phyloP scores from a whole-genome alignment of 2,113 vertebrate species.

The Nycticorax nycticorax region DNA sequence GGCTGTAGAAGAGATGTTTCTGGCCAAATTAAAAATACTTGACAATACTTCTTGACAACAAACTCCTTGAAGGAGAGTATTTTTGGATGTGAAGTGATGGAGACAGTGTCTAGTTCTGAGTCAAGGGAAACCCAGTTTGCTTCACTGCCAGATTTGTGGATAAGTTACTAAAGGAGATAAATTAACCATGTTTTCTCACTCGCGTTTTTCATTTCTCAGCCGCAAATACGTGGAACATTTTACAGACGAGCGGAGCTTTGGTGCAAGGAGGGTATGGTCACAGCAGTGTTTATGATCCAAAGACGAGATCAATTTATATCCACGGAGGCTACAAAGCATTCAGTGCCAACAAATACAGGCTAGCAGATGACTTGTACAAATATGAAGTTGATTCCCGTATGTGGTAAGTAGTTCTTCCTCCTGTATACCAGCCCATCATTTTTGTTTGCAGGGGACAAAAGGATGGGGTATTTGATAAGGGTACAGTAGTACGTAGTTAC shows the following conservation, averaged over 20 bases:
- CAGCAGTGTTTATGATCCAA: conserved; percentile 90
- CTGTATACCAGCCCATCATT: rapidly evolving
- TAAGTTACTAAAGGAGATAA: not conserved
- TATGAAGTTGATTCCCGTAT: conserved; percentile 84
- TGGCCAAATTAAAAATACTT: not conserved
- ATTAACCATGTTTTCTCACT: not conserved
- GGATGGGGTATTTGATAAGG: not conserved
- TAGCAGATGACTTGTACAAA: conserved; percentile 93
- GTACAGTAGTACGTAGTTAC: not conserved
- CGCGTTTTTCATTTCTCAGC: conserved; percentile 59
- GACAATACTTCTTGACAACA: not conserved
- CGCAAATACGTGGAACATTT: conserved; percentile 84
- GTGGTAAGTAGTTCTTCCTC: conserved; percentile 80
- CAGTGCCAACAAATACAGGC: conserved; percentile 93
- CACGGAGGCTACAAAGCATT: conserved; percentile 98
- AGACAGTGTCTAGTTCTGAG: not conserved
- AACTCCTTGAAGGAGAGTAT: not conserved
- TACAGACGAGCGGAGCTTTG: conserved; percentile 84
- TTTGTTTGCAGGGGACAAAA: not conserved
- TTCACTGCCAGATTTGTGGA: not conserved
- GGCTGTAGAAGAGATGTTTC: not conserved
- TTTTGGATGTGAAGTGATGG: not conserved
- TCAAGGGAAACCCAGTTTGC: not conserved
- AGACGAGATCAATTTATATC: conserved; percentile 85
- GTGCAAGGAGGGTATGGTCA: conserved; percentile 97